Percentiles rank a stretch among this genome's conserved stretches.
Conservation (phyloP, 2,797 vertebrate species). For the Bufotes viridis region DNA sequence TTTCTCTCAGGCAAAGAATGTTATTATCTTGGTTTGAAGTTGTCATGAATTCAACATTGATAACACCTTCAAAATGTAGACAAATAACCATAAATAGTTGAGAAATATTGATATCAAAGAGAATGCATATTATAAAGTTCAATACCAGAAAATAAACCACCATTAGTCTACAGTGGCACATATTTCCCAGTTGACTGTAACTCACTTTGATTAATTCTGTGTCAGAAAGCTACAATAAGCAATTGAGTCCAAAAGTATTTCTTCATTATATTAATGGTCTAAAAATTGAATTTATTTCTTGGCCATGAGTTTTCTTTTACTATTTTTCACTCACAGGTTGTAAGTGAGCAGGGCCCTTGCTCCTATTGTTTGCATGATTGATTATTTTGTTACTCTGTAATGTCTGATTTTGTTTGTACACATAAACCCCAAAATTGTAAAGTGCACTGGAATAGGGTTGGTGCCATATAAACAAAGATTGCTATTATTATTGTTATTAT, state of each 20-base stretch:
- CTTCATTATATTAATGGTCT: slow-evolving; percentile 27
- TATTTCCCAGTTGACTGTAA: slow-evolving; percentile 41
- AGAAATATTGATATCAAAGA: slow-evolving; percentile 35
- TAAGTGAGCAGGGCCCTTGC: too few species aligned
- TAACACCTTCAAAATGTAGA: slow-evolving; percentile 52
- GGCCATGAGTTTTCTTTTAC: not conserved
- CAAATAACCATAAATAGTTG: slow-evolving; percentile 44
- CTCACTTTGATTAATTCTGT: slow-evolving; percentile 52
- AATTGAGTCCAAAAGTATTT: slow-evolving; percentile 9
- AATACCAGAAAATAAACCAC: not conserved
- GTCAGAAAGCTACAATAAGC: slow-evolving; percentile 39
- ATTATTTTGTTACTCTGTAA: too few species aligned
- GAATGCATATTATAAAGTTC: slow-evolving; percentile 46
- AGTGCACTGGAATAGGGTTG: too few species aligned
- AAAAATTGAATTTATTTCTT: slow-evolving; percentile 10
- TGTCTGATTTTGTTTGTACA: too few species aligned
- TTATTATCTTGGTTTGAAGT: slow-evolving; percentile 56
- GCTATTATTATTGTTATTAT: too few species aligned
- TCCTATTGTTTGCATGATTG: too few species aligned
- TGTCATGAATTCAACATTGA: slow-evolving; percentile 49
- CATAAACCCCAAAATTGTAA: too few species aligned
- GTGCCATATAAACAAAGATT: too few species aligned
- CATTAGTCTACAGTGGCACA: slow-evolving; percentile 22
- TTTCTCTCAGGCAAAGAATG: slow-evolving; percentile 54
- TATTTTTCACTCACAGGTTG: too few species aligned